Evolutionary conservation across 2,888 invertebrate genomes (phyloP).

Genomic region (Dorcus hopei): DNA sequence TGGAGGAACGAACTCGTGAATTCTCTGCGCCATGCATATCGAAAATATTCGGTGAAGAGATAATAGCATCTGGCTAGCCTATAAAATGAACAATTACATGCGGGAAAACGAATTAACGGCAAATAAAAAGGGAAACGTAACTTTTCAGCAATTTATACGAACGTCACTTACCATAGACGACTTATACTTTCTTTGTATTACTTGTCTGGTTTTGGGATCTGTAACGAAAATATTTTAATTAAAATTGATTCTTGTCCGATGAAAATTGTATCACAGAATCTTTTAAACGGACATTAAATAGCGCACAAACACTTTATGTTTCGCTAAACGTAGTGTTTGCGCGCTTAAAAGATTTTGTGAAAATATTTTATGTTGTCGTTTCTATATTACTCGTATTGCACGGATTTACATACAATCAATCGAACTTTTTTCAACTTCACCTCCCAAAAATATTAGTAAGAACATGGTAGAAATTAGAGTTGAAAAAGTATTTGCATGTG

Average conservation of each 20-base stretch:
- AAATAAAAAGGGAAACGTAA: constrained; percentile 30
- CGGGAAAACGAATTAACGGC: constrained; percentile 6
- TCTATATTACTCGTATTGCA: no score
- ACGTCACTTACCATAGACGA: constrained; percentile 88
- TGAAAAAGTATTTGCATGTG: no score
- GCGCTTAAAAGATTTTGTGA: constrained; percentile 6
- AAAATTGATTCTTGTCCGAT: no score
- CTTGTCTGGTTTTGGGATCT: constrained; percentile 97
- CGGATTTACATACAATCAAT: no score
- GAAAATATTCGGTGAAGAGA: constrained; percentile 78
- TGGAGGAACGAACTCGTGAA: constrained; percentile 29
- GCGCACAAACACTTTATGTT: no score
- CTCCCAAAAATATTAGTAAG: no score
- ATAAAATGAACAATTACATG: constrained; percentile 53
- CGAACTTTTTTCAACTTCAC: no score
- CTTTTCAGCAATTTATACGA: neutral
- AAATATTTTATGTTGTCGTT: neutral
- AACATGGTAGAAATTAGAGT: no score
- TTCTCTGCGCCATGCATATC: constrained; percentile 59
- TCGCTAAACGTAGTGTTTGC: no score
- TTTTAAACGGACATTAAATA: no score
- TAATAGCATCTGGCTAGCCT: constrained; percentile 74
- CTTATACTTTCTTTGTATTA: constrained; percentile 95
- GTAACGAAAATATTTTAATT: constrained; percentile 46
- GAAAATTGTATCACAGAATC: no score